These are phyloP conservation scores for Lerista edwardsae DNA, from an alignment of 2,797 vertebrate genomes.

Conservation along the genomic window DNA sequence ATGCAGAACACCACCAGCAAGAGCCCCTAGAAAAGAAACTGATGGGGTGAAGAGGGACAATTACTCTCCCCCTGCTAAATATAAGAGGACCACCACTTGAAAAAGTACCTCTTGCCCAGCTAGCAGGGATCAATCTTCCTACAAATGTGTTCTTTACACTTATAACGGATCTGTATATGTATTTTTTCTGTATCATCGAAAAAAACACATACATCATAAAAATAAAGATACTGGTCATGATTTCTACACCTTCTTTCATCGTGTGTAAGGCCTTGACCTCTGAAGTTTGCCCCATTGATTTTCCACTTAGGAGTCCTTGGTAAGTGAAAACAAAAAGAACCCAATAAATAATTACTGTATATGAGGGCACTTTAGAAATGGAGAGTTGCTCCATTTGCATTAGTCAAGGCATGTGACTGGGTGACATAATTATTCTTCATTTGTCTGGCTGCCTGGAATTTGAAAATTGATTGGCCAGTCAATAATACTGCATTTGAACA, in stretches of 20 bases:
- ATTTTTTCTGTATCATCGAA: background rate
- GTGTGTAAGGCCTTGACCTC: background rate
- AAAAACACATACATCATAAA: background rate
- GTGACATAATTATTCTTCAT: slow-evolving; percentile 39
- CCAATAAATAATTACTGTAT: slow-evolving; percentile 33
- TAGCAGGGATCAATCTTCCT: background rate
- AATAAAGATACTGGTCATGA: background rate
- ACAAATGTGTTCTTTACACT: background rate
- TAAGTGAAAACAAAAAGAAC: slow-evolving; percentile 60
- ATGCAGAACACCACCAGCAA: too few species aligned
- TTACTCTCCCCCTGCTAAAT: too few species aligned
- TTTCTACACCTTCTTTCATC: background rate
- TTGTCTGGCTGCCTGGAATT: slow-evolving; percentile 52
- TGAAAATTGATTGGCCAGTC: slow-evolving; percentile 53
- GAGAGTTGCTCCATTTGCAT: slow-evolving; percentile 31
- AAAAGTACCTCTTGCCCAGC: too few species aligned
- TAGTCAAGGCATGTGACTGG: slow-evolving; percentile 4
- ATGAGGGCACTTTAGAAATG: slow-evolving; percentile 49
- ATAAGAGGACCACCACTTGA: too few species aligned
- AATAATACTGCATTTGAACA: background rate
- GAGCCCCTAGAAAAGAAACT: too few species aligned
- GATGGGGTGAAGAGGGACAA: too few species aligned
- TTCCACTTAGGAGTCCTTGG: slow-evolving; percentile 69
- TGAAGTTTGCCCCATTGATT: slow-evolving; percentile 61
- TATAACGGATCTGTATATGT: background rate